A percentile compares a stretch with the other conserved stretches of the same genome.
These are phyloP conservation scores for Drosophila suzukii DNA, from an alignment of 1,140 invertebrate genomes.

Conservation along the genomic window DNA sequence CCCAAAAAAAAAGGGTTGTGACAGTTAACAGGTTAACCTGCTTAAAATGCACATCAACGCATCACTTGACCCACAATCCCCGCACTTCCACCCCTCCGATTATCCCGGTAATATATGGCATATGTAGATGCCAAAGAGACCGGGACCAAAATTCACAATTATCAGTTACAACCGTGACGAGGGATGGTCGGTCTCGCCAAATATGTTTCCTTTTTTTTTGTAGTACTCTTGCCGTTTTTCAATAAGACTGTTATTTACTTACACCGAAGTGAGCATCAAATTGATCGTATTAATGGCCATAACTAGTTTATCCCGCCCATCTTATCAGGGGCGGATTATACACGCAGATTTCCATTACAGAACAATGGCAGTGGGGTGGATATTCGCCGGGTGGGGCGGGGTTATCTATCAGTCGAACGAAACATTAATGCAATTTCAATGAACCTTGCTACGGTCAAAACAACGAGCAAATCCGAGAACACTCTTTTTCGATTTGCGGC, in stretches of 20 bases:
- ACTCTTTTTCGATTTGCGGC: constrained; percentile 77
- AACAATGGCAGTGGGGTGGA: not conserved
- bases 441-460: constrained; percentile 54
- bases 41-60: constrained; percentile 80
- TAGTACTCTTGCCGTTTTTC: constrained; percentile 43
- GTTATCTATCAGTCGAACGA: constrained; percentile 31
- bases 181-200: constrained; percentile 19
- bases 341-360: constrained; percentile 82
- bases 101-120: constrained; percentile 36
- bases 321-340: constrained; percentile 80
- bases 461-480: constrained; percentile 42
- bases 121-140: constrained; percentile 52
- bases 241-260: constrained; percentile 82
- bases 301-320: constrained; percentile 84
- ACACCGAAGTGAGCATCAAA: constrained; percentile 82
- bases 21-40: constrained; percentile 77
- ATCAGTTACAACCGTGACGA: constrained; percentile 66
- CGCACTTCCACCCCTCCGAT: constrained; percentile 3
- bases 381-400: not conserved
- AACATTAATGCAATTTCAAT: constrained; percentile 81
- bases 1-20: constrained; percentile 31
- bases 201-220: constrained; percentile 30
- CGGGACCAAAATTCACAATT: constrained; percentile 64
- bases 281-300: constrained; percentile 84
- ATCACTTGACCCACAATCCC: constrained; percentile 60